phyloP scores from a whole-genome alignment of 2,113 vertebrate genomes.

The Ammodytes dubius region DNA sequence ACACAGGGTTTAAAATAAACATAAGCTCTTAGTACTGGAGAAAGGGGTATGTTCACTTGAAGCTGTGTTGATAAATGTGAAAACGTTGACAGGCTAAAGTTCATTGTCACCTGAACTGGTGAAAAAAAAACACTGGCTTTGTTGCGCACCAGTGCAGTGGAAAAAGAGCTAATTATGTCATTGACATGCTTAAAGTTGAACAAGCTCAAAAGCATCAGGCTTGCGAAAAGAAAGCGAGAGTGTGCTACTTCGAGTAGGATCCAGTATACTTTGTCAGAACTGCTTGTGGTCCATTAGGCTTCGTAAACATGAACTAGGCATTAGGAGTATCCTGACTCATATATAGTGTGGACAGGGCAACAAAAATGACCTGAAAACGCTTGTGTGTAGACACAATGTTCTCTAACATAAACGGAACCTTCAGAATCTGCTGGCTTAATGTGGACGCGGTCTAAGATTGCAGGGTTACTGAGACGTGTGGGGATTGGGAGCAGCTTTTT shows the following conservation, averaged over 20 bases:
- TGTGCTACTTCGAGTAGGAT: not conserved
- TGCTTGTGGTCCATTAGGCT: too few species aligned
- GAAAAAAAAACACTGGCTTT: not conserved
- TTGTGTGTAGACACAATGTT: not conserved
- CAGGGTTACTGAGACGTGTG: slow-evolving; percentile 13
- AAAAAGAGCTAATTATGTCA: not conserved
- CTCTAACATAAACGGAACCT: not conserved
- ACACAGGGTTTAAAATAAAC: slow-evolving; percentile 34
- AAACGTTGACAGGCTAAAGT: not conserved
- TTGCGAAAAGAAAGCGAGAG: slow-evolving; percentile 2
- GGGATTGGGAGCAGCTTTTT: slow-evolving; percentile 27
- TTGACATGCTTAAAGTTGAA: not conserved
- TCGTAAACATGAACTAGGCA: not conserved
- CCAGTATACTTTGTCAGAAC: too few species aligned
- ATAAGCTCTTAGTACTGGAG: slow-evolving; percentile 1
- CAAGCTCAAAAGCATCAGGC: not conserved
- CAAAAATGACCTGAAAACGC: not conserved
- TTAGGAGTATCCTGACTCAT: not conserved
- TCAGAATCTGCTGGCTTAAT: not conserved
- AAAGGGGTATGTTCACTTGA: not conserved
- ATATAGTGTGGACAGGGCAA: not conserved
- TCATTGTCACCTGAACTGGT: not conserved
- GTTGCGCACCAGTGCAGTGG: not conserved
- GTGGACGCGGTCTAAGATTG: slow-evolving; percentile 2
- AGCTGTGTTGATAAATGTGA: not conserved